Base-by-base conservation (phyloP, 2,113 vertebrate genomes). In the Sigmodon hispidus region DNA sequence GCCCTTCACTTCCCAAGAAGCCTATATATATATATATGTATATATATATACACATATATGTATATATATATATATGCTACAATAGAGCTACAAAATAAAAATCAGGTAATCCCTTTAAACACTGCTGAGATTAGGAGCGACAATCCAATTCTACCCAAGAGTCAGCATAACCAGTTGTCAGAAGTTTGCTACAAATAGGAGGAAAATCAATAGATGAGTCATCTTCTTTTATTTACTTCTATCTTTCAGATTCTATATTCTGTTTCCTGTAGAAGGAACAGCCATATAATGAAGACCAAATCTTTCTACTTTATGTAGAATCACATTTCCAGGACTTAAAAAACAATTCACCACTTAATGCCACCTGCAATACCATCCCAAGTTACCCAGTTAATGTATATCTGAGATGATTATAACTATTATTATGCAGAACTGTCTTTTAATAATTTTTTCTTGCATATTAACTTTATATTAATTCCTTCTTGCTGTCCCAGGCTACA, bases 391-490 rank as follows among this genome's bases (percentile, higher is more conserved):
- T 94, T 93, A 87, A 87, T 94, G 17, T 55, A 94, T 65, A 96
- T 76, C 22, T 87, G 93, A 97, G 95, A 45, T 94, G 70, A 95
- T 89, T 34, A 29, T 93, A 93, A 93, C 61, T 31, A 80, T 95
- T 89, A 95, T 11, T 36, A 45, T 88, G 86, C 43, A 72, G 59
- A 19, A 93, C 19, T 89, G 2, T 88, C 3, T 92, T 97, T 94
- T 95, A 83, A 50, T 40, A 89, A 93, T n/a, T 21, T 76, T 92
- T 96, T 85, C 57, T 76, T 85, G 52, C 88, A 72, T 95, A 73
- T 87, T 88, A 95, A 97, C 96, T 45, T 63, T 63, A 40, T 94
- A n/a, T 88, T 22, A 81, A 97, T 96, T 97, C 95, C 36, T 94
- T 96, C n/a, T 83, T 89, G n/a, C 75, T 98, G 75, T 21, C n/a